Conservation (phyloP, 1,140 invertebrate genomes). For the Camponotus vicinus region DNA sequence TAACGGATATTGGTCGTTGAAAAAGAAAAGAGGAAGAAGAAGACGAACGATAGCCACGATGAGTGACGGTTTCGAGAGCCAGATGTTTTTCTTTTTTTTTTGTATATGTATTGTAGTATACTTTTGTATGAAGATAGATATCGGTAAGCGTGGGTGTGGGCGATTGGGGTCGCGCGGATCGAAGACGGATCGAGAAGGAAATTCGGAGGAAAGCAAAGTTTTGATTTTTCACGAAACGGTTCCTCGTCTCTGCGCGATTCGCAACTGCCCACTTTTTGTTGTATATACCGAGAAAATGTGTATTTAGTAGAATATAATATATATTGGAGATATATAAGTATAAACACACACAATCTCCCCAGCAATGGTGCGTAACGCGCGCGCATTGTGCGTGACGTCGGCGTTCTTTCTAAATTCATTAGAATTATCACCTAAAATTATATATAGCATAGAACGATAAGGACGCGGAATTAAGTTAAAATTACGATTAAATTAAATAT, state of each 20-base stretch:
- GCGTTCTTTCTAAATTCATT: slow-evolving; percentile 21
- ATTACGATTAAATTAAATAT: slow-evolving; percentile 3
- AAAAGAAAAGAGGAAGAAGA: not conserved
- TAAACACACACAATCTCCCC: not conserved
- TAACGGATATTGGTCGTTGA: not conserved
- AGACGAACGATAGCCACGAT: slow-evolving; percentile 20
- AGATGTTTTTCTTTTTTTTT: slow-evolving; percentile 66
- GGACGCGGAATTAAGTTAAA: not conserved
- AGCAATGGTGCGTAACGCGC: not conserved
- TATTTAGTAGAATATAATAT: slow-evolving; percentile 53
- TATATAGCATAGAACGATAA: not conserved
- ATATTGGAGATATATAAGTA: slow-evolving; percentile 31
- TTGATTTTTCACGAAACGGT: not conserved
- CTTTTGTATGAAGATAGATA: slow-evolving; percentile 72
- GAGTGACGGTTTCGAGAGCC: not conserved
- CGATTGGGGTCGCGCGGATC: slow-evolving; percentile 10
- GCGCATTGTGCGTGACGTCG: not conserved
- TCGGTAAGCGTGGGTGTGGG: slow-evolving; percentile 12
- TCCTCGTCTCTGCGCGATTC: not conserved
- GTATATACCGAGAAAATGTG: slow-evolving; percentile 81
- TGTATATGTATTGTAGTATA: slow-evolving; percentile 85
- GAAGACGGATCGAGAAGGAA: not conserved
- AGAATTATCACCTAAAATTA: not conserved
- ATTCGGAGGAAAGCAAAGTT: not conserved
- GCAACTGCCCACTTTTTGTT: slow-evolving; percentile 68